phyloP scores from a whole-genome alignment of 1,140 invertebrate species.

The Eufriesea mexicana region DNA sequence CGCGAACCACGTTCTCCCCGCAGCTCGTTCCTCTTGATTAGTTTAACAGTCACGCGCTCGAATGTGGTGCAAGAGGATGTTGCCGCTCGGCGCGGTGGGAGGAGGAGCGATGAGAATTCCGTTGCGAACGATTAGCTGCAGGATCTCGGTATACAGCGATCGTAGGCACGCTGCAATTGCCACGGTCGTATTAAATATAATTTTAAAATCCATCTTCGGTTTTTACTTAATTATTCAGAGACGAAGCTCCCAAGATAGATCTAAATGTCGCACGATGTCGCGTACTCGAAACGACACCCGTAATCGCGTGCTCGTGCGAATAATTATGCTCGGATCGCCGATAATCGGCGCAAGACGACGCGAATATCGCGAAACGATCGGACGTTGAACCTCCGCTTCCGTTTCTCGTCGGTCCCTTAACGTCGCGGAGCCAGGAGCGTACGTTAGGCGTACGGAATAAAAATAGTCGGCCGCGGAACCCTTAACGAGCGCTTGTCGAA shows the following conservation, averaged over 20 bases:
- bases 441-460: neutral
- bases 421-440: neutral
- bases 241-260: neutral
- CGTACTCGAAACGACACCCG: neutral
- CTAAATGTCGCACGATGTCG: neutral
- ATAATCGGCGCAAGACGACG: neutral
- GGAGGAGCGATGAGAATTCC: neutral
- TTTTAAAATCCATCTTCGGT: too few relatives aligned
- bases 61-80: conserved; percentile 19
- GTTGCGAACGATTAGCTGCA: conserved; percentile 2
- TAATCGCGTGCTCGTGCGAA: neutral
- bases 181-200: too few relatives aligned
- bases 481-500: conserved; percentile 42
- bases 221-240: too few relatives aligned
- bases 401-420: neutral
- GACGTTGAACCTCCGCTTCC: neutral
- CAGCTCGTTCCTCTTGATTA: conserved; percentile 33
- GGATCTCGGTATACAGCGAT: neutral
- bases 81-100: neutral
- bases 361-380: neutral
- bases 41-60: conserved; percentile 38
- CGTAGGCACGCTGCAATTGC: too few relatives aligned
- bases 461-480: conserved; percentile 15
- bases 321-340: neutral
- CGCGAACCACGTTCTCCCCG: neutral